phyloP scores from a whole-genome alignment of 2,113 vertebrate species.

The Sporophila hypoxantha region DNA sequence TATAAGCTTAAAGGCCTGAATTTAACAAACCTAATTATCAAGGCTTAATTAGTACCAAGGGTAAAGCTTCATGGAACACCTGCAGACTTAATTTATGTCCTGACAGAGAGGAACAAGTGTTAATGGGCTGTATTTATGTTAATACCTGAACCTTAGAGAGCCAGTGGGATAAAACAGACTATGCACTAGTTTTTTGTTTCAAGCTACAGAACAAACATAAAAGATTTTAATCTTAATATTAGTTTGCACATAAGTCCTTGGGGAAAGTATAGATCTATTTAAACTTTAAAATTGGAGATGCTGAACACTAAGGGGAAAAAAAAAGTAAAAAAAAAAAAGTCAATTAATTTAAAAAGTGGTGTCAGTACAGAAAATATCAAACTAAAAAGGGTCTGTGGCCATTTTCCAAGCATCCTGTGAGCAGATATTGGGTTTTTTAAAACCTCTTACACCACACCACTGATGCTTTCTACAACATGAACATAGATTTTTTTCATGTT shows the following conservation, averaged over 20 bases:
- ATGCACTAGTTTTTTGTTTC: constrained; percentile 65
- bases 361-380: background rate
- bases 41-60: constrained; percentile 99
- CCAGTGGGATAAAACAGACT: constrained; percentile 69
- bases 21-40: constrained; percentile 99
- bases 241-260: constrained; percentile 58
- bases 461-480: background rate
- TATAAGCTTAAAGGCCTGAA: constrained; percentile 93
- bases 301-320: background rate
- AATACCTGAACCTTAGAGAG: constrained; percentile 87
- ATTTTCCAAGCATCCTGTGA: background rate
- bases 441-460: background rate
- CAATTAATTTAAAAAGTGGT: background rate
- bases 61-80: constrained; percentile 98
- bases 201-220: constrained; percentile 72
- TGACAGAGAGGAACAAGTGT: constrained; percentile 99
- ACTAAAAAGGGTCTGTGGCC: background rate
- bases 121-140: constrained; percentile 99
- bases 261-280: constrained; percentile 56
- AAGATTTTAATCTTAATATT: constrained; percentile 70
- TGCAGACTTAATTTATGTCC: constrained; percentile 99
- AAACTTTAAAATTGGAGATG: constrained; percentile 55
- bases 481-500: background rate
- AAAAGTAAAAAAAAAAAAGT: no score
- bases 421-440: background rate